Conservation (phyloP, 2,888 invertebrate species). For the Drosophila neutralis region DNA sequence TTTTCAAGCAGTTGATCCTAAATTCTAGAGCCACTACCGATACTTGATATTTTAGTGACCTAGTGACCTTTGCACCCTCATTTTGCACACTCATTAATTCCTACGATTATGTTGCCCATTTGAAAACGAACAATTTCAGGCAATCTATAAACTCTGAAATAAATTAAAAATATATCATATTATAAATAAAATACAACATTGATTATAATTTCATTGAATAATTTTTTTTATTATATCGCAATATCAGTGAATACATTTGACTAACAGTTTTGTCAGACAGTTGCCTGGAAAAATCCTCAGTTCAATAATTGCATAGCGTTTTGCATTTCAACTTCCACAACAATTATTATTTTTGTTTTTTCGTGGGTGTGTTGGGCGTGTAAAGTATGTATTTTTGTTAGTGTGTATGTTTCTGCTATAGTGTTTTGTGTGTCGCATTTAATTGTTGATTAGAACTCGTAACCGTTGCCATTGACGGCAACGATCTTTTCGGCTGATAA, state of each 20-base stretch:
- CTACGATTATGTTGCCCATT: neutral
- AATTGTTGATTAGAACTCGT: constrained; percentile 68
- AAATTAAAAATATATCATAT: neutral
- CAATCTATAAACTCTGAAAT: neutral
- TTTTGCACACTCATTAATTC: neutral
- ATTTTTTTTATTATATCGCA: constrained; percentile 69
- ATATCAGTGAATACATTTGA: constrained; percentile 77
- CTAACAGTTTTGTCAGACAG: constrained; percentile 66
- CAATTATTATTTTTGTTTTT: constrained; percentile 24
- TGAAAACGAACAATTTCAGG: neutral
- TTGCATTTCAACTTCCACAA: constrained; percentile 36
- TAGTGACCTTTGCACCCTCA: constrained; percentile 33
- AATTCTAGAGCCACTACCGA: neutral
- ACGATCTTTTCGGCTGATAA: constrained; percentile 69
- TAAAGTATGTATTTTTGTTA: constrained; percentile 10
- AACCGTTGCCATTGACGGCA: constrained; percentile 64
- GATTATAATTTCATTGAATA: constrained; percentile 57
- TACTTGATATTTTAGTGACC: neutral
- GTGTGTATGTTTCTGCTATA: constrained; percentile 4
- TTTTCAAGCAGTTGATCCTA: neutral
- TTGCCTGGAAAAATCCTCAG: constrained; percentile 60
- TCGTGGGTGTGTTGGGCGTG: constrained; percentile 9
- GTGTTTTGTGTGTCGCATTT: constrained; percentile 38
- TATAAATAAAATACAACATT: neutral
- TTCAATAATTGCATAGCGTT: constrained; percentile 51